Percentiles rank a stretch among this genome's conserved stretches.
Evolutionary conservation across 2,888 invertebrate genomes (phyloP).

Genomic region (Pammene fasciana): DNA sequence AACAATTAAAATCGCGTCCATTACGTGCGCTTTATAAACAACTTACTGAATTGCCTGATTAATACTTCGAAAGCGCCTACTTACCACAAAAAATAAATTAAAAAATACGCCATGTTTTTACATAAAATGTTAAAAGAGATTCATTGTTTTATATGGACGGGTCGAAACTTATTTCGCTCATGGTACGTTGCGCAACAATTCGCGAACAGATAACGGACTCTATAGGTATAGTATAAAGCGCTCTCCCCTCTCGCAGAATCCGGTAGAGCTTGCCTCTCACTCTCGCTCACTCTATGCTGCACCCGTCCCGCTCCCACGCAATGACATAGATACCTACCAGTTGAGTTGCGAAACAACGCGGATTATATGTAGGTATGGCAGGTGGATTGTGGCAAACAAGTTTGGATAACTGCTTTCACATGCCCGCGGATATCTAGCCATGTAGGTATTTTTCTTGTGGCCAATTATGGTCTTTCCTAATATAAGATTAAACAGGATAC

Average conservation of each 20-base stretch:
- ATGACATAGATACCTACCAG: conserved; percentile 78
- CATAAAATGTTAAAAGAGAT: conserved; percentile 45
- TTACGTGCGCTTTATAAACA: conserved; percentile 57
- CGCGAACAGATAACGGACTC: conserved; percentile 79
- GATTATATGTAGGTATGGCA: conserved; percentile 75
- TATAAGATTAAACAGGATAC: background rate
- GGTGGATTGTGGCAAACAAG: conserved; percentile 81
- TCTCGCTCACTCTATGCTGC: conserved; percentile 47
- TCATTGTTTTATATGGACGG: conserved; percentile 51
- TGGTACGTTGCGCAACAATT: conserved; percentile 80
- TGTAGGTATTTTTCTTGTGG: background rate
- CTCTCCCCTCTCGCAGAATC: conserved; percentile 78
- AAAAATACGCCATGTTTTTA: conserved; percentile 46
- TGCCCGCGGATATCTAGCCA: conserved; percentile 53
- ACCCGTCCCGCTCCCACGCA: conserved; percentile 60
- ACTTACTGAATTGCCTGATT: conserved; percentile 50
- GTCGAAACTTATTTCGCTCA: conserved; percentile 71
- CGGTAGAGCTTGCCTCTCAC: conserved; percentile 63
- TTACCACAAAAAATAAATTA: conserved; percentile 47
- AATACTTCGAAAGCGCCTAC: conserved; percentile 51
- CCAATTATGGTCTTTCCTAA: conserved; percentile 5
- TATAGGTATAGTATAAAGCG: conserved; percentile 63
- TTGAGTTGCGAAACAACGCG: conserved; percentile 81
- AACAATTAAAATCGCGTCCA: conserved; percentile 64
- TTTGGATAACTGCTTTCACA: conserved; percentile 82